Conservation (phyloP, 2,888 invertebrate species). For the Amphimallon solstitiale region DNA sequence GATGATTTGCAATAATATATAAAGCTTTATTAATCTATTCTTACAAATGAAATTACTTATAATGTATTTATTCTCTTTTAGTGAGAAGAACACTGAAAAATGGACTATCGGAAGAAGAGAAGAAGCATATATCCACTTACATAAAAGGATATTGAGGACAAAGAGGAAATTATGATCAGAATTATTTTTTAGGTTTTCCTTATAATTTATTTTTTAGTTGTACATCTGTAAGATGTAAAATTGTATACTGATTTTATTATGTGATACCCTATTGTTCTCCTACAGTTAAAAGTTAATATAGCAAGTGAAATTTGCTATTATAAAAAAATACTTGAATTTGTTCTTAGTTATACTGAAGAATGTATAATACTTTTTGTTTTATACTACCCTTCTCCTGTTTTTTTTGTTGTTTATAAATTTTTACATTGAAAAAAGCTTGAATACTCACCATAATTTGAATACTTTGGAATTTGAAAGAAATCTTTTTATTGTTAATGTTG, state of each 20-base stretch:
- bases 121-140: conserved; percentile 78
- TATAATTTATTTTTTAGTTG: conserved; percentile 46
- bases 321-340: too few relatives aligned
- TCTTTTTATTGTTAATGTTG: conserved; percentile 37
- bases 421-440: conserved; percentile 9
- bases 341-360: too few relatives aligned
- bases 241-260: conserved; percentile 59
- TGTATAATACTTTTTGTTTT: neutral
- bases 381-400: neutral
- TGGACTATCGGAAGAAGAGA: conserved; percentile 83
- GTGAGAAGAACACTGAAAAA: conserved; percentile 85
- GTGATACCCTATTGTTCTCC: conserved; percentile 53
- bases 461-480: conserved; percentile 1
- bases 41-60: conserved; percentile 1
- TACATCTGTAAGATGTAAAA: conserved; percentile 47
- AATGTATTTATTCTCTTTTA: conserved; percentile 61
- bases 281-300: conserved; percentile 23
- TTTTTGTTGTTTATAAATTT: neutral
- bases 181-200: conserved; percentile 41
- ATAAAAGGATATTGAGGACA: conserved; percentile 74
- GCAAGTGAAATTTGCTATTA: neutral
- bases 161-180: neutral
- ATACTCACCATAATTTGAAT: conserved; percentile 6
- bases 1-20: too few relatives aligned
- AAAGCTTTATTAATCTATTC: neutral